These are phyloP conservation scores for Semaprochilodus insignis DNA, from an alignment of 2,797 vertebrate species.

Conservation along the genomic window DNA sequence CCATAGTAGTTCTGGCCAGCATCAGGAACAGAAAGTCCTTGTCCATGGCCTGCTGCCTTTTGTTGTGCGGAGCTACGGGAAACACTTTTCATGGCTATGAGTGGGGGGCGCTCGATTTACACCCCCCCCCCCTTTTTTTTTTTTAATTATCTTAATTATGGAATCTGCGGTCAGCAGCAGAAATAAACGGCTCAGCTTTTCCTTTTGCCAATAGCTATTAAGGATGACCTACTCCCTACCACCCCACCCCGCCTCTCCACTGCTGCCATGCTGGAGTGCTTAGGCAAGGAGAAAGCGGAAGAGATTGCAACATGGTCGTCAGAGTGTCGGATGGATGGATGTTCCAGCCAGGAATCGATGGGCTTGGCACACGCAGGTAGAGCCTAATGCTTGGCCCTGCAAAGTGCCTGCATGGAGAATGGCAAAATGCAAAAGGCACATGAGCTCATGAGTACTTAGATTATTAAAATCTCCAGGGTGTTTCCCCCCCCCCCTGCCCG, in stretches of 20 bases:
- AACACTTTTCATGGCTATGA: background rate
- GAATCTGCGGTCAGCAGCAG: conserved; percentile 67
- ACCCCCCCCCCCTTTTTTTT: conserved; percentile 33
- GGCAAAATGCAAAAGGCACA: conserved; percentile 22
- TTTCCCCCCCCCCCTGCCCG: background rate
- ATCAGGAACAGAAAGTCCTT: conserved; percentile 52
- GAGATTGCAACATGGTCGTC: conserved; percentile 68
- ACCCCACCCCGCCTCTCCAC: conserved; percentile 54
- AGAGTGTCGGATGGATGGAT: conserved; percentile 61
- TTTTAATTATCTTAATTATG: conserved; percentile 74
- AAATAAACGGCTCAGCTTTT: conserved; percentile 67
- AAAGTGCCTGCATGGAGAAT: conserved; percentile 50
- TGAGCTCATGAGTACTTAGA: conserved; percentile 54
- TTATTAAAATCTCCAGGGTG: conserved; percentile 25
- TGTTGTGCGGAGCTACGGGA: conserved; percentile 20
- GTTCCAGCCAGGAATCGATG: conserved; percentile 57
- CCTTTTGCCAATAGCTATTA: conserved; percentile 68
- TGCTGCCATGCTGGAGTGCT: conserved; percentile 58
- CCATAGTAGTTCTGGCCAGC: conserved; percentile 6
- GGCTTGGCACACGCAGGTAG: conserved; percentile 53
- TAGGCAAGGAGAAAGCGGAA: conserved; percentile 60
- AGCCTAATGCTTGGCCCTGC: conserved; percentile 47
- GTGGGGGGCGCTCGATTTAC: background rate
- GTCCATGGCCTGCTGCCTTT: conserved; percentile 3
- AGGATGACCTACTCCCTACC: conserved; percentile 64